A percentile compares a stretch with the other conserved stretches of the same genome.
Evolutionary conservation across 2,888 invertebrate genomes (phyloP).

Genomic region (Archips crataeganus): DNA sequence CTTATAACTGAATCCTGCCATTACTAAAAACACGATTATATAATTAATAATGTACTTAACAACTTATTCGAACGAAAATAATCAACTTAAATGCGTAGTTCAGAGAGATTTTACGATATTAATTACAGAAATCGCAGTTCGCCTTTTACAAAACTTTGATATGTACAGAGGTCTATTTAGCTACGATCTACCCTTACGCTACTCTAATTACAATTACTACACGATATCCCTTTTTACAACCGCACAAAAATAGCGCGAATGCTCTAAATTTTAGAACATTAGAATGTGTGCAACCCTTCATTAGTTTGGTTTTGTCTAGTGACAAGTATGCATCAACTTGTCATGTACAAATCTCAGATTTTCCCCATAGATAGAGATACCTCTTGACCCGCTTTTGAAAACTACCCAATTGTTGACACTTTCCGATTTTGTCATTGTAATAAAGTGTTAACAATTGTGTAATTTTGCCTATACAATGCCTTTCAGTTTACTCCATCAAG

Average conservation of each 20-base stretch:
- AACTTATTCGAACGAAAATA: constrained; percentile 35
- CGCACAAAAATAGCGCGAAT: constrained; percentile 54
- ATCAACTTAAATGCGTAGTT: constrained; percentile 69
- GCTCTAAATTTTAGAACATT: constrained; percentile 80
- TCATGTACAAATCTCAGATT: not conserved
- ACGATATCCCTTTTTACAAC: constrained; percentile 57
- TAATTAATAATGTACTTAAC: constrained; percentile 40
- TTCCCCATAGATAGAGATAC: constrained; percentile 18
- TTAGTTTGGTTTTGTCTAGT: constrained; percentile 35
- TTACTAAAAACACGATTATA: constrained; percentile 49
- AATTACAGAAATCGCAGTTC: constrained; percentile 64
- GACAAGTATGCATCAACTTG: not conserved
- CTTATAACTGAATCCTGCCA: constrained; percentile 54
- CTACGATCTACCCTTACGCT: constrained; percentile 60
- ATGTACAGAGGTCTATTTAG: constrained; percentile 73
- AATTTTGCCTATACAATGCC: not conserved
- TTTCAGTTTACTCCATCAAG: not conserved
- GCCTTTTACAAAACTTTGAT: constrained; percentile 73
- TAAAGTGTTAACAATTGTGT: not conserved
- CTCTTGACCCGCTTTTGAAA: constrained; percentile 32
- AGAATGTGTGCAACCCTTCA: constrained; percentile 48
- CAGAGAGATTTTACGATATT: constrained; percentile 48
- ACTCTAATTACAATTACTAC: constrained; percentile 65
- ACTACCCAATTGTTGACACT: not conserved
- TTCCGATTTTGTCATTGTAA: not conserved